These are phyloP conservation scores for Tetropium fuscum DNA, from an alignment of 2,888 invertebrate species.

Conservation along the genomic window DNA sequence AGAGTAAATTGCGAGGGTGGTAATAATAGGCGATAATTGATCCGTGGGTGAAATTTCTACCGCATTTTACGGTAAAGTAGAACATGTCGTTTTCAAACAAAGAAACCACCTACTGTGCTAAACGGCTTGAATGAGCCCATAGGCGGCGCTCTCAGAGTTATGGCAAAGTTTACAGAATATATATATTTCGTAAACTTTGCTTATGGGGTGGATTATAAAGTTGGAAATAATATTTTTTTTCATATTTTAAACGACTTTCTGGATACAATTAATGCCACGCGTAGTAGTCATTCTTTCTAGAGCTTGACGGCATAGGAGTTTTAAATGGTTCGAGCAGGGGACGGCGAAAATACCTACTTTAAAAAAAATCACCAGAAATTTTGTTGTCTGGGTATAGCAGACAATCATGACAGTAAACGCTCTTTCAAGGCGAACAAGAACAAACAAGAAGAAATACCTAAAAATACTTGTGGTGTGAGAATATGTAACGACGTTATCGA, in stretches of 20 bases:
- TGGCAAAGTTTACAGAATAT: no score
- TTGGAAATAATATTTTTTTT: no score
- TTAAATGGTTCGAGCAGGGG: no score
- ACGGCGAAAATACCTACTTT: constrained; percentile 37
- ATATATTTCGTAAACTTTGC: no score
- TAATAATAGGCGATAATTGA: constrained; percentile 33
- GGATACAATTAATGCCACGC: no score
- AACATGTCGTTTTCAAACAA: constrained; percentile 38
- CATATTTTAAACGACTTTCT: no score
- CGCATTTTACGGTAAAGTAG: constrained; percentile 42
- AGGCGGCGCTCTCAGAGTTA: constrained; percentile 1
- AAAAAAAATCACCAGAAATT: constrained; percentile 42
- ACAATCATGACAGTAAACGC: constrained; percentile 36
- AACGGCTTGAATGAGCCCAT: constrained; percentile 22
- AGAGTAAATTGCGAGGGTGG: constrained; percentile 32
- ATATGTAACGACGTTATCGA: constrained; percentile 16
- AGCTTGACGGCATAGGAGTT: not conserved
- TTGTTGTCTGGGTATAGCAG: constrained; percentile 45
- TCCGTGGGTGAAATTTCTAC: constrained; percentile 43
- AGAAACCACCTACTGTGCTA: constrained; percentile 39
- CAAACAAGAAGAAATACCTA: constrained; percentile 56
- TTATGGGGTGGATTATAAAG: no score
- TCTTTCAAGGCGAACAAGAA: constrained; percentile 57
- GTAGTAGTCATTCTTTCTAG: no score
- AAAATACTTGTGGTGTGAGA: constrained; percentile 24